phyloP scores from a whole-genome alignment of 1,140 invertebrate species.

The Paraescarpia echinospica region DNA sequence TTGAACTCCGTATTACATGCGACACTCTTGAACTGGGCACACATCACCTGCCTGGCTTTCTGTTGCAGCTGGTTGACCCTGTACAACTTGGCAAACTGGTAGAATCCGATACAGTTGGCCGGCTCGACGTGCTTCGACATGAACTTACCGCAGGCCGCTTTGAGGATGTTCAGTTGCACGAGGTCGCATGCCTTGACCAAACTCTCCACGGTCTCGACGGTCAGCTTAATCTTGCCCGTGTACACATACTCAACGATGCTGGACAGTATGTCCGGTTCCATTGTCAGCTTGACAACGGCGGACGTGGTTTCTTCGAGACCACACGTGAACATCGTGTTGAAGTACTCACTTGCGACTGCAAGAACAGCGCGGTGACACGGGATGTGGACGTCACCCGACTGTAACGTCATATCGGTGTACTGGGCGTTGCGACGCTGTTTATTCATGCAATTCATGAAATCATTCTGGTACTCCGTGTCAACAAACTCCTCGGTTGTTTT shows the following conservation, averaged over 20 bases:
- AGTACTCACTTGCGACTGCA: no score
- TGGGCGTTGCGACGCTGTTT: no score
- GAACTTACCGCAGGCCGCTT: constrained; percentile 1
- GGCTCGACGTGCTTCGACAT: constrained; percentile 11
- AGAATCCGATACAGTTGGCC: constrained; percentile 17
- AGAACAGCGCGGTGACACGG: no score
- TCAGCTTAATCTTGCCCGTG: neutral
- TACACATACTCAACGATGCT: constrained; percentile 17
- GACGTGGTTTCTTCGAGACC: neutral
- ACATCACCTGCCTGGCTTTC: neutral
- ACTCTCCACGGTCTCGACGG: neutral
- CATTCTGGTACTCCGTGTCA: no score
- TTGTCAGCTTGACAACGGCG: neutral
- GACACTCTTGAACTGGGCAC: neutral
- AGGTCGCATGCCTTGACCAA: constrained; percentile 16
- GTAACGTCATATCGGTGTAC: constrained; percentile 20
- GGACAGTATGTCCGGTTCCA: neutral
- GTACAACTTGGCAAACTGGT: constrained; percentile 21
- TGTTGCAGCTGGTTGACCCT: neutral
- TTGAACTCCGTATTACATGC: neutral
- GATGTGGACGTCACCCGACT: neutral
- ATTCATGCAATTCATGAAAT: no score
- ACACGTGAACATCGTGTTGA: no score
- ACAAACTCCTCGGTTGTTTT: no score
- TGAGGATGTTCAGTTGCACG: neutral